A percentile compares a stretch with the other conserved stretches of the same genome.
Evolutionary conservation across 2,113 vertebrate genomes (phyloP).

Genomic region (Bambusicola thoracicus): DNA sequence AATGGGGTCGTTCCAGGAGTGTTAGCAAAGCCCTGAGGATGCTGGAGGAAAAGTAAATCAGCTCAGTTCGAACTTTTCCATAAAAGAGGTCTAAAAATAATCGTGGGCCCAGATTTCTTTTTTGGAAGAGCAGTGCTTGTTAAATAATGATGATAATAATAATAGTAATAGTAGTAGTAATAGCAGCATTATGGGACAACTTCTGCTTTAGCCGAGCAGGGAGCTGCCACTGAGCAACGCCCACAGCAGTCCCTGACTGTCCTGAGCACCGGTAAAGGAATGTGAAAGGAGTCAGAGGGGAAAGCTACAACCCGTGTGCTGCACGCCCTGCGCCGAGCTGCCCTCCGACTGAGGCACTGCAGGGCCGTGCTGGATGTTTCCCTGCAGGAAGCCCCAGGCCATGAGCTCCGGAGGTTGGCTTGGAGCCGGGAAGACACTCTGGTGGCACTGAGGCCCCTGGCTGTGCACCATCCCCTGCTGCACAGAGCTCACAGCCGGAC

Average conservation of each 20-base stretch:
- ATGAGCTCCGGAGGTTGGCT: no score
- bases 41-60: background rate
- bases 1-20: background rate
- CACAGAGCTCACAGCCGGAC: no score
- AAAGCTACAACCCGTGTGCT: background rate
- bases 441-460: no score
- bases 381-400: no score
- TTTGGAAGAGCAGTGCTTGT: background rate
- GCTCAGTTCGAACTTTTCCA: background rate
- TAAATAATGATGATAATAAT: background rate
- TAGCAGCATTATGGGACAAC: background rate
- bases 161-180: background rate
- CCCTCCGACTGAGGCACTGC: background rate
- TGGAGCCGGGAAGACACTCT: no score
- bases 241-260: background rate
- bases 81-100: background rate
- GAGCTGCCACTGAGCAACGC: background rate
- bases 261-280: background rate
- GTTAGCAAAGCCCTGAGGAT: background rate
- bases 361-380: no score
- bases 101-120: background rate
- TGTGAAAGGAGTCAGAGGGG: rapidly evolving
- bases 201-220: background rate
- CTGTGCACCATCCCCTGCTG: no score
- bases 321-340: background rate